phyloP scores from a whole-genome alignment of 2,888 invertebrate species.

The Elysia crispata region DNA sequence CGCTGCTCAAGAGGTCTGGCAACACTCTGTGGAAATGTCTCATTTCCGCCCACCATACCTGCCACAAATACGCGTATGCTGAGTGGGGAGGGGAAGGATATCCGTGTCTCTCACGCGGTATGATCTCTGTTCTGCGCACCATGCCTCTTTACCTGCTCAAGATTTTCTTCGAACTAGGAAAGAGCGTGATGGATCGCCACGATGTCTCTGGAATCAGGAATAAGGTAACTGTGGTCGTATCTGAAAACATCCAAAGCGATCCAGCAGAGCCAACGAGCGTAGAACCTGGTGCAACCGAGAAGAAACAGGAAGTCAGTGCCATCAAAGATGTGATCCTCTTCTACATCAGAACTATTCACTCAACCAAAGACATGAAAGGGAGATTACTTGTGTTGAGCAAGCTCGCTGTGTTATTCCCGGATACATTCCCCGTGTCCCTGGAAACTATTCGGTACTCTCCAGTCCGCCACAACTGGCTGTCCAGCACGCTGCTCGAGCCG shows the following conservation, averaged over 20 bases:
- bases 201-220: conserved; percentile 30
- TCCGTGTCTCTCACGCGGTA: conserved; percentile 39
- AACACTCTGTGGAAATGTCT: conserved; percentile 52
- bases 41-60: conserved; percentile 37
- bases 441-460: conserved; percentile 18
- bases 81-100: conserved; percentile 21
- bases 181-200: conserved; percentile 23
- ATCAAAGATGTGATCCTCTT: conserved; percentile 17
- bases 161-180: conserved; percentile 37
- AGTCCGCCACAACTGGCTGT: not conserved
- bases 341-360: not conserved
- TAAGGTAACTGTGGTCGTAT: not conserved
- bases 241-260: too few relatives aligned
- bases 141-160: conserved; percentile 36
- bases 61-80: conserved; percentile 48
- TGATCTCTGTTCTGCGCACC: conserved; percentile 20
- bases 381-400: conserved; percentile 36
- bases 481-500: not conserved
- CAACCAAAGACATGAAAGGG: not conserved
- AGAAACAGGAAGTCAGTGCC: not conserved
- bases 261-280: not conserved
- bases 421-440: conserved; percentile 20
- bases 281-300: not conserved
- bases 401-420: conserved; percentile 36
- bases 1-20: conserved; percentile 43